These are phyloP conservation scores for Misgurnus anguillicaudatus DNA, from an alignment of 2,113 vertebrate species.

Conservation along the genomic window DNA sequence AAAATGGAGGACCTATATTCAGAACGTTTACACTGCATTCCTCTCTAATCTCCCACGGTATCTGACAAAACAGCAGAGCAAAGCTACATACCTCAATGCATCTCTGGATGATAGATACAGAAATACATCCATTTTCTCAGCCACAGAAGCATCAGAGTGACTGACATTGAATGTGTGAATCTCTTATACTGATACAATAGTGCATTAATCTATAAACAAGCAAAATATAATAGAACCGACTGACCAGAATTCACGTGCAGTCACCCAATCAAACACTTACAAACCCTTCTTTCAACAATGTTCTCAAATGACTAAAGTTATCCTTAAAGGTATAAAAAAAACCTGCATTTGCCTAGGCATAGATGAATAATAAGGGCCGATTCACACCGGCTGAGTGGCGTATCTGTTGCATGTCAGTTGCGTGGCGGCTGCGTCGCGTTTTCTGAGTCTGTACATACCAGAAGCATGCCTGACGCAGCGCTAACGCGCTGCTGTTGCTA, in stretches of 20 bases:
- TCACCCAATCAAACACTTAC: not conserved
- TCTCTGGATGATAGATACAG: conserved; percentile 55
- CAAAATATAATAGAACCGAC: conserved; percentile 9
- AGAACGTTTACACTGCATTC: conserved; percentile 28
- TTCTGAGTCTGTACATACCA: too few species aligned
- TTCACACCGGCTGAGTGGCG: too few species aligned
- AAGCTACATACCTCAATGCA: conserved; percentile 46
- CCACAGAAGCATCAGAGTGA: conserved; percentile 32
- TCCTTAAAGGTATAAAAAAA: too few species aligned
- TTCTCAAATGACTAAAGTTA: too few species aligned
- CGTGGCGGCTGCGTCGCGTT: too few species aligned
- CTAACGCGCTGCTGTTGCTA: too few species aligned
- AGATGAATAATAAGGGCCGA: too few species aligned
- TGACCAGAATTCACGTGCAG: not conserved
- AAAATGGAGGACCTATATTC: conserved; percentile 13
- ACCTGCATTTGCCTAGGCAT: too few species aligned
- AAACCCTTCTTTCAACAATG: not conserved
- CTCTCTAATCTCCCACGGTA: conserved; percentile 17
- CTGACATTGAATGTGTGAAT: conserved; percentile 39
- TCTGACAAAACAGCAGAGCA: conserved; percentile 53
- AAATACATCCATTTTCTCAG: conserved; percentile 44
- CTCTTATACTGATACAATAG: conserved; percentile 31
- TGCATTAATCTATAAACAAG: conserved; percentile 24
- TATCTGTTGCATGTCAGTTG: too few species aligned
- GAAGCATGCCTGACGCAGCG: too few species aligned